phyloP scores from a whole-genome alignment of 2,888 invertebrate species.

The Agapetus fuscipes region DNA sequence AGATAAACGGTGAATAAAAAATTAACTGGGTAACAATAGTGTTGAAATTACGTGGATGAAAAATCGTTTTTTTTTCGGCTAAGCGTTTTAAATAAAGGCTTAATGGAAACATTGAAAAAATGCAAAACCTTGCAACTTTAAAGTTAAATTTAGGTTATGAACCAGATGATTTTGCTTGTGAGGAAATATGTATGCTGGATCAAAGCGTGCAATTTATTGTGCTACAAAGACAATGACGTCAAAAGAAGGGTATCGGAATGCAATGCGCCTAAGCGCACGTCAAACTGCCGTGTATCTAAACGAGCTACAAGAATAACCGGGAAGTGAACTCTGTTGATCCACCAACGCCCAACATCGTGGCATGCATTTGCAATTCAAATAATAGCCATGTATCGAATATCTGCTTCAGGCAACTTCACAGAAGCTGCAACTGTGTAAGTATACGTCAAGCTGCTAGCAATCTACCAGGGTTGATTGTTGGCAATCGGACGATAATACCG shows the following conservation, averaged over 20 bases:
- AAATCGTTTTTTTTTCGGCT: not conserved
- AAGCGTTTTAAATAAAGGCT: not conserved
- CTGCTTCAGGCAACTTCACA: constrained; percentile 10
- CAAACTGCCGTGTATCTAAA: too few relatives aligned
- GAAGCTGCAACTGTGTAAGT: constrained; percentile 11
- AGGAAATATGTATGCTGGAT: too few relatives aligned
- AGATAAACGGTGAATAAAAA: not conserved
- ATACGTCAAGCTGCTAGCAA: constrained; percentile 4
- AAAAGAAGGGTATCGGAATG: too few relatives aligned
- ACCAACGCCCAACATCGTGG: constrained; percentile 7
- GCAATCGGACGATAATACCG: constrained; percentile 7
- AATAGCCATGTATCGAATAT: constrained; percentile 15
- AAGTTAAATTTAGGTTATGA: not conserved
- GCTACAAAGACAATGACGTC: too few relatives aligned
- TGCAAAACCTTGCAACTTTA: not conserved
- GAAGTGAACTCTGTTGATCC: constrained; percentile 15
- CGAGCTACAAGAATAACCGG: not conserved
- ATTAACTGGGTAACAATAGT: too few relatives aligned
- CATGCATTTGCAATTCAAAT: constrained; percentile 20
- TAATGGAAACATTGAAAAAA: not conserved
- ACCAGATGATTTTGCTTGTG: too few relatives aligned
- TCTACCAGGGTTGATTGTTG: constrained; percentile 11
- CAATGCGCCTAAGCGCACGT: too few relatives aligned
- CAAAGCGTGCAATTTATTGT: too few relatives aligned
- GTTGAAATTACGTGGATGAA: not conserved